Evolutionary conservation across 2,888 invertebrate species (phyloP).

Genomic region (Tenthredo scrophulariae): DNA sequence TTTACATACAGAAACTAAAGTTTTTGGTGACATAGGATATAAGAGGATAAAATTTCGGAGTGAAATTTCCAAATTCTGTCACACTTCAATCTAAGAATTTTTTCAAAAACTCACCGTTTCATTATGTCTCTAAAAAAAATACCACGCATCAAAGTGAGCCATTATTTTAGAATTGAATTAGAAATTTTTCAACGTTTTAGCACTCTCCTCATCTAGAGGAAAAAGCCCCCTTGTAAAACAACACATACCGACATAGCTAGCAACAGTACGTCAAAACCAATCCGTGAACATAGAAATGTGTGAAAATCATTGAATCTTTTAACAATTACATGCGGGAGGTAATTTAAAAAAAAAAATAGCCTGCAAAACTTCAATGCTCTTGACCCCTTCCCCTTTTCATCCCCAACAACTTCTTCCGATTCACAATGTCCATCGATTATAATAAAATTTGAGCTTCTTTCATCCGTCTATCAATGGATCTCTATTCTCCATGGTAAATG

Average conservation of each 20-base stretch:
- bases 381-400: not conserved
- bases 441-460: not conserved
- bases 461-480: not conserved
- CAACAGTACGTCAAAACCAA: not conserved
- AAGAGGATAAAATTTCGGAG: not conserved
- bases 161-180: not conserved
- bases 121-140: not conserved
- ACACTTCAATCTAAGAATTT: not conserved
- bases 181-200: not conserved
- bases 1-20: not conserved
- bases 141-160: not conserved
- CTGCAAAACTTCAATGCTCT: not conserved
- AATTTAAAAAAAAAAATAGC: too few species aligned
- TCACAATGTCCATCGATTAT: slow-evolving; percentile 10
- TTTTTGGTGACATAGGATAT: not conserved
- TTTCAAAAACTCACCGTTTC: not conserved
- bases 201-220: not conserved
- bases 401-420: not conserved
- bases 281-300: not conserved
- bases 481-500: slow-evolving; percentile 27
- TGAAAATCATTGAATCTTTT: not conserved
- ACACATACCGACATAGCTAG: not conserved
- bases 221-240: not conserved
- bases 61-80: not conserved
- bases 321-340: not conserved